Conservation (phyloP, 2,888 invertebrate genomes). For the Campopleginae sp. region DNA sequence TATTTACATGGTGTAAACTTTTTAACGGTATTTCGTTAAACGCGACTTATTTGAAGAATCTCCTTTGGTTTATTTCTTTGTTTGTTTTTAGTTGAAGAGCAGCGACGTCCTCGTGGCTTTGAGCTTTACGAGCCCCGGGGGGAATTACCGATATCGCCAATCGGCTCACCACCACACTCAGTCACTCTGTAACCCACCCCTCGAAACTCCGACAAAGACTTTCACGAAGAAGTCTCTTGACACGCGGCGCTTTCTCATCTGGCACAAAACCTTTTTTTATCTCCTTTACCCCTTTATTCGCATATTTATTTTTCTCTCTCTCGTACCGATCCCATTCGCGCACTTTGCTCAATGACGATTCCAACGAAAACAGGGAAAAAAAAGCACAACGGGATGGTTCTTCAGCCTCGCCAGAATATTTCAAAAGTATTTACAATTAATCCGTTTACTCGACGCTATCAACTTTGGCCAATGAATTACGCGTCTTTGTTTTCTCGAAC, state of each 20-base stretch:
- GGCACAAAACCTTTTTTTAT: slow-evolving; percentile 20
- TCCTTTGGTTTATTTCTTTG: neutral
- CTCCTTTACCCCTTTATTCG: slow-evolving; percentile 6
- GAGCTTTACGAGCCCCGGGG: slow-evolving; percentile 53
- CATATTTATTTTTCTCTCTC: neutral
- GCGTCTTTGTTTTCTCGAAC: neutral
- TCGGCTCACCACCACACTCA: slow-evolving; percentile 22
- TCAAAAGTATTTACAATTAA: slow-evolving; percentile 5
- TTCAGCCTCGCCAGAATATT: slow-evolving; percentile 10
- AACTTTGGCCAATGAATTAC: neutral
- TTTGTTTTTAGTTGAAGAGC: neutral
- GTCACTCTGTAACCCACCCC: neutral
- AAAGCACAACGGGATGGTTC: neutral
- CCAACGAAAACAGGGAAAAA: neutral
- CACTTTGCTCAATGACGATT: slow-evolving; percentile 3
- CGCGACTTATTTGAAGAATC: neutral
- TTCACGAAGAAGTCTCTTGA: slow-evolving; percentile 24
- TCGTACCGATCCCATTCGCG: slow-evolving; percentile 2
- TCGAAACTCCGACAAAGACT: slow-evolving; percentile 34
- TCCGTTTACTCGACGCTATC: neutral
- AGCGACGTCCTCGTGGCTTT: slow-evolving; percentile 1
- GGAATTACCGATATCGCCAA: slow-evolving; percentile 58
- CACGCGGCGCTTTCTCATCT: slow-evolving; percentile 50
- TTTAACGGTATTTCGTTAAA: slow-evolving; percentile 36
- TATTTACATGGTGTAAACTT: slow-evolving; percentile 33